phyloP scores from a whole-genome alignment of 2,888 invertebrate genomes.

The Galeopsomyia nigrocyanea region DNA sequence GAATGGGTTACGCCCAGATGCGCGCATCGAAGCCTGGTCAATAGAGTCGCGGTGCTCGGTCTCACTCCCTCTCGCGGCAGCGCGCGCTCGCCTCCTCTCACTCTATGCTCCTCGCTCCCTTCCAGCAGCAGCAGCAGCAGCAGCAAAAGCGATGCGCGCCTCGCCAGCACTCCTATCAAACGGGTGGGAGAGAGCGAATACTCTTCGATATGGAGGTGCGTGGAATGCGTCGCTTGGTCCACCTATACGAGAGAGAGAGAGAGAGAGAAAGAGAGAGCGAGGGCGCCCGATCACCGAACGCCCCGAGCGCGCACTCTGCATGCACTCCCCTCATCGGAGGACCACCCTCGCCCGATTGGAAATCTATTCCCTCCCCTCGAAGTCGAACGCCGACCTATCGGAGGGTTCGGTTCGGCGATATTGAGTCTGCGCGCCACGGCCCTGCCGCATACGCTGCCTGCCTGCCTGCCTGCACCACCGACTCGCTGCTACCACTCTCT shows the following conservation, averaged over 20 bases:
- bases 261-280: conserved; percentile 48
- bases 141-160: conserved; percentile 36
- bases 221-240: conserved; percentile 67
- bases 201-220: conserved; percentile 59
- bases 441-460: conserved; percentile 23
- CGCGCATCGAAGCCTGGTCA: conserved; percentile 69
- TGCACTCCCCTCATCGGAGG: conserved; percentile 26
- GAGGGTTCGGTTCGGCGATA: conserved; percentile 68
- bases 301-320: conserved; percentile 24
- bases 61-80: too few relatives aligned
- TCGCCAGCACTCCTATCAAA: conserved; percentile 36
- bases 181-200: conserved; percentile 47
- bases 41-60: conserved; percentile 59
- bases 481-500: conserved; percentile 43
- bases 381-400: conserved; percentile 69
- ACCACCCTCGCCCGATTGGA: conserved; percentile 67
- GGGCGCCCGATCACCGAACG: conserved; percentile 68
- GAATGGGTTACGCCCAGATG: conserved; percentile 70
- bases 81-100: conserved; percentile 48
- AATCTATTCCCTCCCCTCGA: conserved; percentile 69
- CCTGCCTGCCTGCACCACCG: conserved; percentile 44
- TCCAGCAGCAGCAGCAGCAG: conserved; percentile 25
- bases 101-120: conserved; percentile 37
- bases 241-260: conserved; percentile 59
- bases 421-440: conserved; percentile 66